A percentile compares a stretch with the other conserved stretches of the same genome.
Evolutionary conservation across 2,797 vertebrate species (phyloP).

Genomic region (Simalia tracyae): DNA sequence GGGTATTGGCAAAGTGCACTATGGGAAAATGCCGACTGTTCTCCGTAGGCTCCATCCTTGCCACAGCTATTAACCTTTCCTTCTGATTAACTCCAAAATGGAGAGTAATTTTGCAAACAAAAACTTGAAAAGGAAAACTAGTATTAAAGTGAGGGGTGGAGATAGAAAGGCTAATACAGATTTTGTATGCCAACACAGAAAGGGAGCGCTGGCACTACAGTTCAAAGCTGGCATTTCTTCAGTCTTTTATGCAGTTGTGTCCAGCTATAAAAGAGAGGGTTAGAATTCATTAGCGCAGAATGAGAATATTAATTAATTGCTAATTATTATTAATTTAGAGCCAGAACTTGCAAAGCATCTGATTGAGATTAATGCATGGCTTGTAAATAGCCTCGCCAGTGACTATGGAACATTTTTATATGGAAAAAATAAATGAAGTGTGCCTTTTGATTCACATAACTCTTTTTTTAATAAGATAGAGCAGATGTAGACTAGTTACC

Average conservation of each 20-base stretch:
- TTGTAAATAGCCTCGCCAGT: constrained; percentile 16
- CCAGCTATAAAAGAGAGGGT: constrained; percentile 47
- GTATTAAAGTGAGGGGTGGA: fast-evolving
- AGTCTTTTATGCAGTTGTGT: not conserved
- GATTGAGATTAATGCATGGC: constrained; percentile 13
- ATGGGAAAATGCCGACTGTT: constrained; percentile 9
- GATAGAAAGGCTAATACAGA: not conserved
- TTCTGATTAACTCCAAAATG: not conserved
- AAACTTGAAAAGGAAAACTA: constrained; percentile 11
- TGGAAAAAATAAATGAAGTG: not conserved
- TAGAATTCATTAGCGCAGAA: constrained; percentile 41
- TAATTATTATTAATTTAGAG: constrained; percentile 55
- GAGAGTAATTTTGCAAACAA: not conserved
- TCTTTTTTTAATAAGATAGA: not conserved
- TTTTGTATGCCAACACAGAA: not conserved
- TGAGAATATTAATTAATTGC: constrained; percentile 63
- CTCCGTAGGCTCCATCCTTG: not conserved
- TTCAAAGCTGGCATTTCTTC: not conserved
- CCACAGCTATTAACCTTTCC: not conserved
- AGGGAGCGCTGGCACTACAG: not conserved
- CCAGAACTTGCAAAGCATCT: constrained; percentile 35
- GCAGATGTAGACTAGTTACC: not conserved
- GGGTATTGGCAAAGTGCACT: constrained; percentile 22
- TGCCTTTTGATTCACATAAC: not conserved
- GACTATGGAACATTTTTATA: constrained; percentile 5